Evolutionary conservation across 2,797 vertebrate genomes (phyloP).

Genomic region (Odontamblyopus rebecca): DNA sequence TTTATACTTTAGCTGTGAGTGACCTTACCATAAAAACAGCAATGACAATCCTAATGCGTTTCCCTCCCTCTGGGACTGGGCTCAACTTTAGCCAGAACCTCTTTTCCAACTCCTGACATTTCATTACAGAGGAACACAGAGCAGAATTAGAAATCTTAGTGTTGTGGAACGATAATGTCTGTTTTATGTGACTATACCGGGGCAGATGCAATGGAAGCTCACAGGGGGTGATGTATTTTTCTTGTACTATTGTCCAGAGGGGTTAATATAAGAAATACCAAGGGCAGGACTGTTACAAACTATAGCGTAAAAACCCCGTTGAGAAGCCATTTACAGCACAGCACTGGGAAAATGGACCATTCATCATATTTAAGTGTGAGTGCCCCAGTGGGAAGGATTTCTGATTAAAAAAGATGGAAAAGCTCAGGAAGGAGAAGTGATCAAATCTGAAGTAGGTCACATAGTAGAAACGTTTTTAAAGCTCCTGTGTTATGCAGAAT

Average conservation of each 20-base stretch:
- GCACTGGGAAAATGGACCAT: slow-evolving; percentile 29
- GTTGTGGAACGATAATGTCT: neutral
- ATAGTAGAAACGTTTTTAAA: too few species aligned
- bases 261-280: neutral
- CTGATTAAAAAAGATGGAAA: slow-evolving; percentile 39
- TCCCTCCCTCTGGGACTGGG: slow-evolving; percentile 1
- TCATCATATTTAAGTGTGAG: slow-evolving; percentile 32
- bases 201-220: neutral
- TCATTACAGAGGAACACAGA: neutral
- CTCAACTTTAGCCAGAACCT: slow-evolving; percentile 13
- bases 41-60: slow-evolving; percentile 30
- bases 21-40: slow-evolving; percentile 36
- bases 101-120: neutral
- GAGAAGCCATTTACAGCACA: slow-evolving; percentile 35
- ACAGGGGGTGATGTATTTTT: neutral
- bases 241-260: neutral
- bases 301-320: slow-evolving; percentile 29
- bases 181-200: neutral
- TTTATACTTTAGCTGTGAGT: slow-evolving; percentile 1
- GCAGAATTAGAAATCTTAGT: neutral
- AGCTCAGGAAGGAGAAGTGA: slow-evolving; percentile 4
- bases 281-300: slow-evolving; percentile 15
- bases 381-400: slow-evolving; percentile 22
- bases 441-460: neutral
- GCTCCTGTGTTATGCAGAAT: too few species aligned